Evolutionary conservation across 2,797 vertebrate species (phyloP).

Genomic region (Merluccius polli): DNA sequence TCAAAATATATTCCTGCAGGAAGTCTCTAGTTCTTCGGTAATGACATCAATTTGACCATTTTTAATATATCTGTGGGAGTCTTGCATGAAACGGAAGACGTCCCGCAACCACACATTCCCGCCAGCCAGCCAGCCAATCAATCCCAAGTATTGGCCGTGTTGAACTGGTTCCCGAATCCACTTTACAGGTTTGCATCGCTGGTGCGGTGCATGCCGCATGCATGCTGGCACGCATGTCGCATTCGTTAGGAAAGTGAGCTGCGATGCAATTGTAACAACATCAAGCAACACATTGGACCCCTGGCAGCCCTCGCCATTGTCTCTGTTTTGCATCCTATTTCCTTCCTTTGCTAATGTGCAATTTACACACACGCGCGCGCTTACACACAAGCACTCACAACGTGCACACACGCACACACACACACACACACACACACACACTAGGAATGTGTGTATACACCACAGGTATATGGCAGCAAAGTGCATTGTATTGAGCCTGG

Average conservation of each 20-base stretch:
- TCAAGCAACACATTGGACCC: conserved; percentile 31
- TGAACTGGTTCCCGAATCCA: not conserved
- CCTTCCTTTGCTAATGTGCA: conserved; percentile 30
- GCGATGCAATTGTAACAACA: conserved; percentile 2
- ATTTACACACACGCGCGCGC: too few relatives aligned
- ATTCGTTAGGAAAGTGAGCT: conserved; percentile 9
- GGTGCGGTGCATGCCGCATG: not conserved
- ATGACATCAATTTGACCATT: not conserved
- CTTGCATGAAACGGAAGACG: not conserved
- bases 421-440: too few relatives aligned
- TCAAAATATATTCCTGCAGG: not conserved
- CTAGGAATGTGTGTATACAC: not conserved
- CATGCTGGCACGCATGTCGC: not conserved
- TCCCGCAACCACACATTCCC: not conserved
- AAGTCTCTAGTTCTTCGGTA: not conserved
- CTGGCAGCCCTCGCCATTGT: conserved; percentile 27
- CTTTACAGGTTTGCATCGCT: not conserved
- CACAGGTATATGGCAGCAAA: too few relatives aligned
- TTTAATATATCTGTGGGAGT: not conserved
- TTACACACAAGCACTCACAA: too few relatives aligned
- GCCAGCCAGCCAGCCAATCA: not conserved
- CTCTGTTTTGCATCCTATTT: conserved; percentile 44
- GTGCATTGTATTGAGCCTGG: too few relatives aligned
- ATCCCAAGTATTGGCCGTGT: not conserved
- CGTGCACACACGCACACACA: too few relatives aligned